Evolutionary conservation across 2,888 invertebrate species (phyloP).

Genomic region (Sinodicranocentrus sp.): DNA sequence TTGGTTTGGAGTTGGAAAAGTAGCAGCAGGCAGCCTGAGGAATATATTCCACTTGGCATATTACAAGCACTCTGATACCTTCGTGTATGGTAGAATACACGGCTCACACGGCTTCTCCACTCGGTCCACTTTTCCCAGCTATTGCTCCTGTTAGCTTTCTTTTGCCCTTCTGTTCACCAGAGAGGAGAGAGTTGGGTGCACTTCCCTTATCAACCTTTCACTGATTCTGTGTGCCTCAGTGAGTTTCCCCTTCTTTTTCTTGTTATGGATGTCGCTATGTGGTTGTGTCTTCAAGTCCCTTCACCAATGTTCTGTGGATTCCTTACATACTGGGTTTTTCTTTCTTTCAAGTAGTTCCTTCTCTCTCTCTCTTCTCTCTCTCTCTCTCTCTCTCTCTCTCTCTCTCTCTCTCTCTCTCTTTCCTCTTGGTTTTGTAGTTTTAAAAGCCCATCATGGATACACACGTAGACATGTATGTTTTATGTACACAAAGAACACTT

Average conservation of each 20-base stretch:
- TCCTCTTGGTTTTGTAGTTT: slow-evolving; percentile 9
- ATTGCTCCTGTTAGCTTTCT: slow-evolving; percentile 22
- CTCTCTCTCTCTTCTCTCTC: slow-evolving; percentile 1
- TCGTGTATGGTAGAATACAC: slow-evolving; percentile 7
- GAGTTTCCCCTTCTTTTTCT: slow-evolving; percentile 58
- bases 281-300: slow-evolving; percentile 57
- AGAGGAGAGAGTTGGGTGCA: slow-evolving; percentile 32
- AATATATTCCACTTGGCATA: slow-evolving; percentile 13
- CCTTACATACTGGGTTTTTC: slow-evolving; percentile 10
- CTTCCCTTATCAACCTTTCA: slow-evolving; percentile 69
- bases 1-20: slow-evolving; percentile 47
- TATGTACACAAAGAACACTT: neutral
- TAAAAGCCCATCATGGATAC: neutral
- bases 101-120: slow-evolving; percentile 19
- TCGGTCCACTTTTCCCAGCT: slow-evolving; percentile 7
- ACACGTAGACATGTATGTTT: neutral
- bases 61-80: slow-evolving; percentile 4
- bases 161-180: neutral
- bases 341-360: neutral
- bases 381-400: neutral
- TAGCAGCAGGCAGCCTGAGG: slow-evolving; percentile 52
- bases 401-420: neutral
- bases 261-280: slow-evolving; percentile 51
- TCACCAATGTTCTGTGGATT: slow-evolving; percentile 35
- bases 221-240: slow-evolving; percentile 63